Evolutionary conservation across 2,888 invertebrate genomes (phyloP).

Genomic region (Xylocampa areola): DNA sequence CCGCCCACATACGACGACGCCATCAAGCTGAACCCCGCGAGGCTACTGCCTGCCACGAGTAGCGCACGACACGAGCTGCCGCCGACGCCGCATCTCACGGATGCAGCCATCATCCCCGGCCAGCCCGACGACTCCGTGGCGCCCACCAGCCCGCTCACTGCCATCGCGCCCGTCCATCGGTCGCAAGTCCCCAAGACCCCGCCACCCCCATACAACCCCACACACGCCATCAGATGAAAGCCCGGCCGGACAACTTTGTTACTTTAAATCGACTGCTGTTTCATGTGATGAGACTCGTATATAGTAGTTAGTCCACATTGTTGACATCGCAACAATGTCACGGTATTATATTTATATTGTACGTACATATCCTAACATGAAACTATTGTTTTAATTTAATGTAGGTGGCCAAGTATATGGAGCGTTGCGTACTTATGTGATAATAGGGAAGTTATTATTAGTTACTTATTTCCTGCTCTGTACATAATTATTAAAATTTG

Average conservation of each 20-base stretch:
- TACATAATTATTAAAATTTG: constrained; percentile 79
- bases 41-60: constrained; percentile 83
- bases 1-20: constrained; percentile 93
- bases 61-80: constrained; percentile 70
- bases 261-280: constrained; percentile 88
- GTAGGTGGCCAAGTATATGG: constrained; percentile 74
- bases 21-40: constrained; percentile 91
- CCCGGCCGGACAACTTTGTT: constrained; percentile 66
- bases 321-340: constrained; percentile 69
- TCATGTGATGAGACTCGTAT: constrained; percentile 84
- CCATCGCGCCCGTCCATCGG: constrained; percentile 77
- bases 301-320: constrained; percentile 66
- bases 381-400: constrained; percentile 75
- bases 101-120: constrained; percentile 75
- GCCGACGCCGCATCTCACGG: constrained; percentile 60
- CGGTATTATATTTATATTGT: constrained; percentile 82
- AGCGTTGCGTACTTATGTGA: constrained; percentile 87
- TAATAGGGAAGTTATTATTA: constrained; percentile 81
- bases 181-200: constrained; percentile 85
- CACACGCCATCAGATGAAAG: constrained; percentile 87
- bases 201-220: constrained; percentile 86
- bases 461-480: constrained; percentile 81
- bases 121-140: constrained; percentile 67
- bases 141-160: constrained; percentile 52
- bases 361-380: constrained; percentile 81